Percentiles rank a stretch among this genome's conserved stretches.
Conservation (phyloP, 2,113 vertebrate species). For the Regulus satrapa region DNA sequence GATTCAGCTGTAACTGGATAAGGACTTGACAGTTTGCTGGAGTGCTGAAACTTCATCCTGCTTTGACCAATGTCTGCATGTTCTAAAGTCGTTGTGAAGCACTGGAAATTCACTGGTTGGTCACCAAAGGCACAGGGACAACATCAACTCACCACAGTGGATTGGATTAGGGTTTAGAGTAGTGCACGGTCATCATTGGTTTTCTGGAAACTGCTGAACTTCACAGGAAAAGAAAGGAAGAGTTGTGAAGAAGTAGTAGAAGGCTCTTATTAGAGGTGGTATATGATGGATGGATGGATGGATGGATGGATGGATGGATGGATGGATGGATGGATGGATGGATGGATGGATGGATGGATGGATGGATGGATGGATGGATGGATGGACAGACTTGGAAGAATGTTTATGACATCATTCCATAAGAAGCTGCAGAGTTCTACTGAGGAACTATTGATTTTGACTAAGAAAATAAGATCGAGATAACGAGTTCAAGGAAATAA, state of each 20-base stretch:
- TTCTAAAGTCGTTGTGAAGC: not conserved
- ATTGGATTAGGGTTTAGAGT: not conserved
- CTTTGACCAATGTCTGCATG: not conserved
- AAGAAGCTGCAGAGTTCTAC: not conserved
- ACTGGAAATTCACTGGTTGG: not conserved
- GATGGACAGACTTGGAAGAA: not conserved
- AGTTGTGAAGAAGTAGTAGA: not conserved
- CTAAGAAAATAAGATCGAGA: not conserved
- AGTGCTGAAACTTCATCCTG: not conserved
- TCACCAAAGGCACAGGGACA: not conserved
- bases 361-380: not conserved
- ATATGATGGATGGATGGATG: not conserved
- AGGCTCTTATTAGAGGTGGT: not conserved
- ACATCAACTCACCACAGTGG: fast-evolving
- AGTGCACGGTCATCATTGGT: not conserved
- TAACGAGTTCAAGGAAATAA: not conserved
- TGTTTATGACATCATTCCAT: not conserved
- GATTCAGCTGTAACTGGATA: not conserved
- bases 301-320: not conserved
- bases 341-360: not conserved
- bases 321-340: not conserved
- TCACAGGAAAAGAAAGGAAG: not conserved
- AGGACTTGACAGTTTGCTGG: not conserved
- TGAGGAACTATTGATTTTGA: not conserved
- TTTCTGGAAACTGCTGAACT: not conserved